Conservation (phyloP, 2,113 vertebrate genomes). For the Dipodomys merriami region DNA sequence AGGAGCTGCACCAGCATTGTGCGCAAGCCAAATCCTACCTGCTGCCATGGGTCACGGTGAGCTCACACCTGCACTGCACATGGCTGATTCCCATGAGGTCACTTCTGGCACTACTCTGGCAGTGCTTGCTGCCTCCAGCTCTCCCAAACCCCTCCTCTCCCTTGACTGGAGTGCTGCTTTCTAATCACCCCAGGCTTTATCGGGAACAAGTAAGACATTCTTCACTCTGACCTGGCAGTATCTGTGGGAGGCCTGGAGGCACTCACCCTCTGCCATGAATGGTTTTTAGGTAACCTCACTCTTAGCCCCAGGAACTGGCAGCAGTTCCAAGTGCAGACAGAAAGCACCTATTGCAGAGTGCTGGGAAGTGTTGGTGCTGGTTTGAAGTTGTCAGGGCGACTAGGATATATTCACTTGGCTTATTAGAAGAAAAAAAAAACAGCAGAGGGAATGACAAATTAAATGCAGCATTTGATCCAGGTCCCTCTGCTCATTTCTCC, state of each 20-base stretch:
- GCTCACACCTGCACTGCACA: constrained; percentile 68
- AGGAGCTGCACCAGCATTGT: constrained; percentile 41
- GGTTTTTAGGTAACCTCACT: constrained; percentile 70
- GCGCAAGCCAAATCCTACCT: constrained; percentile 4
- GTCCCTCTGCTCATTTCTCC: not conserved
- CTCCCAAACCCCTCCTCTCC: constrained; percentile 62
- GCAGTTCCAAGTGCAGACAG: not conserved
- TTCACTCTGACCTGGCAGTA: constrained; percentile 68
- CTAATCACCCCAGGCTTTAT: constrained; percentile 58
- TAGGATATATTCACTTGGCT: constrained; percentile 21
- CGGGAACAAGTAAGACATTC: constrained; percentile 80
- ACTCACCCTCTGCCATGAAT: constrained; percentile 72
- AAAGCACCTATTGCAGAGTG: not conserved
- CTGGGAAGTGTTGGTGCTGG: not conserved
- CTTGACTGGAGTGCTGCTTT: not conserved
- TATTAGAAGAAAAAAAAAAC: not conserved
- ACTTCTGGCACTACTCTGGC: constrained; percentile 73
- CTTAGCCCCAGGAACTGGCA: not conserved
- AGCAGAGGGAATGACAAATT: not conserved
- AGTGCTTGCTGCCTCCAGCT: constrained; percentile 69
- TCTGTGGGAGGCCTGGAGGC: constrained; percentile 68
- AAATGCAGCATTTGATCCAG: not conserved
- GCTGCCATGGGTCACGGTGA: constrained; percentile 69
- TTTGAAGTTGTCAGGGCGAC: constrained; percentile 17
- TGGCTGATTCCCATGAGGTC: constrained; percentile 76